phyloP scores from a whole-genome alignment of 2,113 vertebrate genomes.

The Turnix velox region DNA sequence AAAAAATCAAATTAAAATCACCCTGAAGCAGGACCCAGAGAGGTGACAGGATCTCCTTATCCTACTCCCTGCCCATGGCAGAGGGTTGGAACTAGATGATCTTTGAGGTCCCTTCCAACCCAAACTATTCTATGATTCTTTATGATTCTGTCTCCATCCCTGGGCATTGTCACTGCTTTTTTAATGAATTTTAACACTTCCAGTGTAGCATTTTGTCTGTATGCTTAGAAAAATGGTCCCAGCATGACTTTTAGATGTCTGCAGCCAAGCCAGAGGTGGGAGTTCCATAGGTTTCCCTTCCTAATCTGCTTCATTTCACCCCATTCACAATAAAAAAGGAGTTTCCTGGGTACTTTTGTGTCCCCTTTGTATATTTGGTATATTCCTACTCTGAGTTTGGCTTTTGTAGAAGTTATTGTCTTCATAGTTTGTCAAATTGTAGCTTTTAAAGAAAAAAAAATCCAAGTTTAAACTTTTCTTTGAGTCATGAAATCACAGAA shows the following conservation, averaged over 20 bases:
- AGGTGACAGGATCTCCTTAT: neutral
- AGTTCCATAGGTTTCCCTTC: neutral
- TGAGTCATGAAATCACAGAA: neutral
- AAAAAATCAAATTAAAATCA: neutral
- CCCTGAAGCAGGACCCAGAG: neutral
- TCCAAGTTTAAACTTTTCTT: neutral
- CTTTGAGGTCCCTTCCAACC: too few relatives aligned
- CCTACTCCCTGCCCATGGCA: too few relatives aligned
- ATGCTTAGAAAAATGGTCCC: neutral
- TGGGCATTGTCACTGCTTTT: neutral
- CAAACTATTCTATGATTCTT: too few relatives aligned
- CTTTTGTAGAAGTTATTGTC: neutral
- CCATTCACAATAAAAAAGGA: neutral
- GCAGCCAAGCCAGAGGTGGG: neutral
- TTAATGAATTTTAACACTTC: neutral
- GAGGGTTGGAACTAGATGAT: too few relatives aligned
- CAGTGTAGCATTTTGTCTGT: neutral
- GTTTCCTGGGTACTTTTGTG: neutral
- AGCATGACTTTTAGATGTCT: neutral
- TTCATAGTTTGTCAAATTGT: neutral
- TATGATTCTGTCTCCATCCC: too few relatives aligned
- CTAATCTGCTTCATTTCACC: neutral
- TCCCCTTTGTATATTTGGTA: neutral
- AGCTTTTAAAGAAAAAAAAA: neutral
- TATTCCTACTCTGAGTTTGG: neutral